phyloP scores from a whole-genome alignment of 2,113 vertebrate species.

The Catharus fuscescens region DNA sequence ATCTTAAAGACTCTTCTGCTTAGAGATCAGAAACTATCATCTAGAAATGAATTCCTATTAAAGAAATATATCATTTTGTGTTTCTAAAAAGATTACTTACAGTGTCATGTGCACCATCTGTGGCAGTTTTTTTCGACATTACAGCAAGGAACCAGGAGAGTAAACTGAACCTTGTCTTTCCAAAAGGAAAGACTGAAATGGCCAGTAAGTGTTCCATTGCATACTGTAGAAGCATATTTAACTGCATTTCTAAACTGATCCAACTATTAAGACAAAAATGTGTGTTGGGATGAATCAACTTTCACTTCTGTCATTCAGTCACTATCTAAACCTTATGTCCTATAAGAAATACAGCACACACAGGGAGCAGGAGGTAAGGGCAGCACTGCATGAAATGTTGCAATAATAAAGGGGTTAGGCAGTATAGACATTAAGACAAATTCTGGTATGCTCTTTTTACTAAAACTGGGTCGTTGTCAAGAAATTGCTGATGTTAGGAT shows the following conservation, averaged over 20 bases:
- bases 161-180: neutral
- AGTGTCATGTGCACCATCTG: neutral
- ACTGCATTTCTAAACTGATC: neutral
- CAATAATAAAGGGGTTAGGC: neutral
- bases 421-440: neutral
- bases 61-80: neutral
- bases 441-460: neutral
- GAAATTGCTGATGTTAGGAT: conserved; percentile 40
- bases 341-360: neutral
- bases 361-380: neutral
- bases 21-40: conserved; percentile 12
- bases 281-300: neutral
- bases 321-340: neutral
- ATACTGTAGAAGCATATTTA: neutral
- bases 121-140: conserved; percentile 11
- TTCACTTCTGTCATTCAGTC: neutral
- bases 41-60: conserved; percentile 4
- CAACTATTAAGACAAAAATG: neutral
- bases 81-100: conserved; percentile 21
- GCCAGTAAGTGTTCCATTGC: neutral
- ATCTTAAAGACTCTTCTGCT: neutral
- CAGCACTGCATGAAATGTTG: neutral
- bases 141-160: neutral
- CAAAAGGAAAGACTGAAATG: neutral
- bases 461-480: conserved; percentile 34